These are phyloP conservation scores for Drosophila asahinai DNA, from an alignment of 1,140 invertebrate genomes.

Conservation along the genomic window DNA sequence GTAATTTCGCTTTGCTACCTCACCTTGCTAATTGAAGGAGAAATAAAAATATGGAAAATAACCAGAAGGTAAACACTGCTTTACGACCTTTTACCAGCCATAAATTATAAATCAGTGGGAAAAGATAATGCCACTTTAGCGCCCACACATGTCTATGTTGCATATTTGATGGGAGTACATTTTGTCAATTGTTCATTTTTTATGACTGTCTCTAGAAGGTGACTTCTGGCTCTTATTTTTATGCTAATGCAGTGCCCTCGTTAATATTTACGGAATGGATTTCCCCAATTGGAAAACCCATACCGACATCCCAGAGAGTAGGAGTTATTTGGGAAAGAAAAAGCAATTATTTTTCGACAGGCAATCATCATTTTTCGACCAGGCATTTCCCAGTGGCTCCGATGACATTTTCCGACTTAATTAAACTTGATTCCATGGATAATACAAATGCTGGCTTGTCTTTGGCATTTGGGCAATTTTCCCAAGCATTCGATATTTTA, in stretches of 20 bases:
- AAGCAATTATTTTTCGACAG: constrained; percentile 33
- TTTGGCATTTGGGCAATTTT: neutral
- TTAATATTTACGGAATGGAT: constrained; percentile 42
- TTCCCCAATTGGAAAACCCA: constrained; percentile 8
- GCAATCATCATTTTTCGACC: constrained; percentile 1
- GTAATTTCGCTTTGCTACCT: neutral
- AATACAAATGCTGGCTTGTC: constrained; percentile 52
- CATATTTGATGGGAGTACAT: constrained; percentile 38
- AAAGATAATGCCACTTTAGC: neutral
- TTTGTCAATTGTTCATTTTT: constrained; percentile 41
- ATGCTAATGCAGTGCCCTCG: constrained; percentile 36
- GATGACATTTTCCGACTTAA: constrained; percentile 58
- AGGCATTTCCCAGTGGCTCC: constrained; percentile 30
- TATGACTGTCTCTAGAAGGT: constrained; percentile 15
- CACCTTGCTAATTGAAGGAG: constrained; percentile 32
- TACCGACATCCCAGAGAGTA: constrained; percentile 1
- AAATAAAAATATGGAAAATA: constrained; percentile 15
- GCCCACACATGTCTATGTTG: constrained; percentile 29
- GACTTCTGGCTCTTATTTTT: constrained; percentile 20
- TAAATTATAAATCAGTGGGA: constrained; percentile 68
- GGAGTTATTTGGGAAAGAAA: constrained; percentile 6
- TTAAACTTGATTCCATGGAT: constrained; percentile 66
- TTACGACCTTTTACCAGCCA: constrained; percentile 46
- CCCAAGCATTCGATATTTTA: constrained; percentile 23
- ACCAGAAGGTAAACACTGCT: constrained; percentile 1